These are phyloP conservation scores for Urocynchramus pylzowi DNA, from an alignment of 2,113 vertebrate species.

Conservation along the genomic window DNA sequence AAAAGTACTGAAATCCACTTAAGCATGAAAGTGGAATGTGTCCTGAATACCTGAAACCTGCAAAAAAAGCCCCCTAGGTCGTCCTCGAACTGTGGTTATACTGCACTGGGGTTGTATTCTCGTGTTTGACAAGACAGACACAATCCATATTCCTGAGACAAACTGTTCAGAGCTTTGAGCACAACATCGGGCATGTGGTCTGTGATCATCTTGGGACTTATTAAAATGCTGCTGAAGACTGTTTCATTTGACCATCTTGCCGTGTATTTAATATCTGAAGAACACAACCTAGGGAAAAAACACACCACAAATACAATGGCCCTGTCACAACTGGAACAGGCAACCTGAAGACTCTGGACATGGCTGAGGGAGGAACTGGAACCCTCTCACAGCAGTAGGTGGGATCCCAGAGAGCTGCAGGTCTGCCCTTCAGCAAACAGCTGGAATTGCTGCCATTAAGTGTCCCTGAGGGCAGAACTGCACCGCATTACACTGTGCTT, in stretches of 20 bases:
- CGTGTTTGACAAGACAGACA: slow-evolving; percentile 76
- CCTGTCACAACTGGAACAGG: not conserved
- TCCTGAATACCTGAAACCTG: not conserved
- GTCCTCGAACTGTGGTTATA: not conserved
- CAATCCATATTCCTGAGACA: slow-evolving; percentile 69
- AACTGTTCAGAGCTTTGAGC: slow-evolving; percentile 78
- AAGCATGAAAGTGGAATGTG: not conserved
- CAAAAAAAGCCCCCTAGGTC: not conserved
- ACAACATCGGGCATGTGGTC: slow-evolving; percentile 93
- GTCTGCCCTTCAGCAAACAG: not conserved
- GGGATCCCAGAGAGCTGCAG: not conserved
- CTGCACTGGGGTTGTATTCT: not conserved
- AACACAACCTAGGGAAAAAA: slow-evolving; percentile 76
- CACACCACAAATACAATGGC: not conserved
- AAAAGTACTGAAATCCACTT: not conserved
- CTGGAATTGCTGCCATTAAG: not conserved
- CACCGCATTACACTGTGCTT: fast-evolving
- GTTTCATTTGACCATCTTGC: slow-evolving; percentile 84
- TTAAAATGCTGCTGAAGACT: slow-evolving; percentile 85
- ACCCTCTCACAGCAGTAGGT: not conserved
- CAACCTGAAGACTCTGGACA: not conserved
- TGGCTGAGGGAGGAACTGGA: not conserved
- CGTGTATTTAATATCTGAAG: slow-evolving; percentile 77
- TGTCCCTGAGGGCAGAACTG: not conserved
- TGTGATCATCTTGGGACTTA: slow-evolving; percentile 90